Evolutionary conservation across 2,113 vertebrate genomes (phyloP), one percentile per base, ranked within the genome.

Genomic region (Cacatua alba): DNA sequence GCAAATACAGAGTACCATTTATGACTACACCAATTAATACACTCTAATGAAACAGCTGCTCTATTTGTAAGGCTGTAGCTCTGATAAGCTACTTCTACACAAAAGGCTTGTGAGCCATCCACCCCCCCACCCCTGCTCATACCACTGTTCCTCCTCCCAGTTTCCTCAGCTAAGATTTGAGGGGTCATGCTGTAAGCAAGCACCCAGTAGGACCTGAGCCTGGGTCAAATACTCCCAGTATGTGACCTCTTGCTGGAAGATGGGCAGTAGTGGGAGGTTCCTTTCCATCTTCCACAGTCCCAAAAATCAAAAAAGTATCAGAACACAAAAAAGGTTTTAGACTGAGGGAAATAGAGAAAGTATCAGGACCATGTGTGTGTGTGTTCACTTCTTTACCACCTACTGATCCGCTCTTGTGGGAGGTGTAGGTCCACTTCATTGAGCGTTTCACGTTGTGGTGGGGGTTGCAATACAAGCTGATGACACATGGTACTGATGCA

Each of bases 401-500:
- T 74, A 49, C 81, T 35, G 14, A 75, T 31, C 18, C 2, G 4
- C 62, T 29, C 29, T 35, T 4, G 1, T 1, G 0, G 19, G 13
- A 81, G 64, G 8, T 7, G 1, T 8, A 75, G 33, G 39, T 33
- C 15, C 9, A 13, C 7, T 41, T 18, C 51, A 9, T 0, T 6
- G 17, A 87, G 62, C 62, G 43, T 21, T 67, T 19, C 10, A 5
- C 31, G 31, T 33, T 29, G 39, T 3, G 14, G 48, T 28, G 29
- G 6, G 29, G 49, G 9, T 12, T 21, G 48, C 55, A 75, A 43
- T 12, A 41, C 71, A 37, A 59, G 15, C 3, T 64, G 37, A 82
- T 29, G 57, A 55, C 28, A 75, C n/a, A 37, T 0, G 0, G 7
- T 18, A 48, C 37, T 24, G 11, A 68, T 5, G 3, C 6, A 17